Conservation (phyloP, 2,113 vertebrate genomes). For the Microtus pennsylvanicus region DNA sequence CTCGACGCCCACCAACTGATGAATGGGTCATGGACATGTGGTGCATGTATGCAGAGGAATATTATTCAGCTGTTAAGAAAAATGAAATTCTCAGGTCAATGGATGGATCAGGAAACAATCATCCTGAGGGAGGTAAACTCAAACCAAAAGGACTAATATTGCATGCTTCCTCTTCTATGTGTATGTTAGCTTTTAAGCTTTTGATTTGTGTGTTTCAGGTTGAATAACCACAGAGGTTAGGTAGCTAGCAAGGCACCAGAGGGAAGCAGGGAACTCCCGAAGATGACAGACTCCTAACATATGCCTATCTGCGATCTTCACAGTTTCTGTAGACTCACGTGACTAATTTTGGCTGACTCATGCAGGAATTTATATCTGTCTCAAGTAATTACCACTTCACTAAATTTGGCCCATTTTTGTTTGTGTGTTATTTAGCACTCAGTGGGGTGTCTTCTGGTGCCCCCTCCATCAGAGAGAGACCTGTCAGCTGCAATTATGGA, state of each 20-base stretch:
- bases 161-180: background rate
- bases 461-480: background rate
- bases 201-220: background rate
- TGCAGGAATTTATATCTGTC: background rate
- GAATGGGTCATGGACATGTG: background rate
- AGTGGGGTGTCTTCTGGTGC: background rate
- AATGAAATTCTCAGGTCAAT: background rate
- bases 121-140: background rate
- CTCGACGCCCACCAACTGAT: background rate
- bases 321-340: background rate
- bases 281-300: background rate
- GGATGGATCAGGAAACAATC: background rate
- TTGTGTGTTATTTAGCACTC: background rate
- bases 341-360: background rate
- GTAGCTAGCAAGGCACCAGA: background rate
- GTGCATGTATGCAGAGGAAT: background rate
- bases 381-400: background rate
- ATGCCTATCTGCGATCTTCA: accelerated
- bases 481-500: background rate
- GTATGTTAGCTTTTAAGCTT: background rate
- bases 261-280: background rate
- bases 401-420: background rate
- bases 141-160: background rate
- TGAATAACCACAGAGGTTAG: background rate
- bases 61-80: background rate